These are phyloP conservation scores for Catharus fuscescens DNA, from an alignment of 2,113 vertebrate species.

Conservation along the genomic window DNA sequence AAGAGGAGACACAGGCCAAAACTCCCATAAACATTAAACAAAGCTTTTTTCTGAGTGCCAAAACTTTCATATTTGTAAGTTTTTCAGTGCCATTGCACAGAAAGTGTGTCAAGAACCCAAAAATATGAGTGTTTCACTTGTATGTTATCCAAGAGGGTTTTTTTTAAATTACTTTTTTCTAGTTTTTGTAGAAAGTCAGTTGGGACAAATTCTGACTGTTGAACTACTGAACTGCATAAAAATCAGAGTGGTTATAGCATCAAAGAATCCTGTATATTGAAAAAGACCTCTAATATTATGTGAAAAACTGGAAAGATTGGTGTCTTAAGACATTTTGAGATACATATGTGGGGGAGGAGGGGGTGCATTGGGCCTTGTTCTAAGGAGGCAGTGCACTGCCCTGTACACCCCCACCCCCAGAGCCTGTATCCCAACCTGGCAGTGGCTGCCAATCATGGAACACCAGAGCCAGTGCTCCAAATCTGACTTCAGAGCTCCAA, in stretches of 20 bases:
- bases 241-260: neutral
- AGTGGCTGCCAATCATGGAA: neutral
- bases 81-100: neutral
- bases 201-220: neutral
- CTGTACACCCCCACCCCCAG: neutral
- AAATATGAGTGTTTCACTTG: neutral
- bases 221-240: neutral
- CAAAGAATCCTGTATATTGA: neutral
- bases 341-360: neutral
- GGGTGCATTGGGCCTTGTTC: neutral
- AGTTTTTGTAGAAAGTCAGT: neutral
- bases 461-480: neutral
- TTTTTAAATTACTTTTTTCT: neutral
- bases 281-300: neutral
- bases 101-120: neutral
- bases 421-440: neutral
- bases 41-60: neutral
- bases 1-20: neutral
- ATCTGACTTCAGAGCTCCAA: neutral
- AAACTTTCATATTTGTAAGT: neutral
- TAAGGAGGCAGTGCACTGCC: neutral
- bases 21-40: neutral
- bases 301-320: neutral
- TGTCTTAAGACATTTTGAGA: neutral
- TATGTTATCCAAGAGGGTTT: neutral